Base-by-base conservation (phyloP, 2,888 invertebrate species). In the Pristionchus exspectatus region DNA sequence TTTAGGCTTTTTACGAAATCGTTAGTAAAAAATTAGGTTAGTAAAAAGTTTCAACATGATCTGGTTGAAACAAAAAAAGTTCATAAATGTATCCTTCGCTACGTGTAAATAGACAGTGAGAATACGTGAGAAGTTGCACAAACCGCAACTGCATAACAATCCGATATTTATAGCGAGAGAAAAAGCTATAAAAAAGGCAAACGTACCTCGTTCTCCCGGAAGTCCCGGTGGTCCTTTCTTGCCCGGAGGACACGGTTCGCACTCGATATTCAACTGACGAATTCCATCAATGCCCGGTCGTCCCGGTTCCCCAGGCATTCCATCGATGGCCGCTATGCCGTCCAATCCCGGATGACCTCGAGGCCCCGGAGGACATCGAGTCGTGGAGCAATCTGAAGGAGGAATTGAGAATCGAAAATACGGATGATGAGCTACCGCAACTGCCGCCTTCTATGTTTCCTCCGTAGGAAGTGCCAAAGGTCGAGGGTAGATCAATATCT, bases 341-440 rank as follows among this genome's bases (percentile, higher is more conserved):
- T 92, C 91, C 7, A 90, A 89, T 0, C 93, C 93, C 1, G 91
- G 93, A 21, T 91, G 90, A 0, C 93, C 93, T 16, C 92, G 90
- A 12, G 92, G 91, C 0, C 93, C 93, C 54, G 88, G 88, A 0
- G 93, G 93, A 24, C 93, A 93, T 74, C 92, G 91, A 33, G 92
- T 91, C 0, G 90, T 89, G 4, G 91, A 90, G 74, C 93, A 93
- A 63, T 93, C 93, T 93, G 87, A 86, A 74, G 27, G 59, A 2
- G 16, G 10, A n/a, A n/a, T 69, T 10, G 7, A 9, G 4, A 27
- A 69, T 33, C 16, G 18, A 33, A 12, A 1, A 27, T 16, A 24
- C 0, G 18, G 5, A n/a, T 24, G 63, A 4, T 21, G 59, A 33
- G 59, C 2, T 33, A 85, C 84, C 84, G 30, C 84, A 85, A 10